Evolutionary conservation across 2,113 vertebrate species (phyloP).

Genomic region (Silurus asotus): DNA sequence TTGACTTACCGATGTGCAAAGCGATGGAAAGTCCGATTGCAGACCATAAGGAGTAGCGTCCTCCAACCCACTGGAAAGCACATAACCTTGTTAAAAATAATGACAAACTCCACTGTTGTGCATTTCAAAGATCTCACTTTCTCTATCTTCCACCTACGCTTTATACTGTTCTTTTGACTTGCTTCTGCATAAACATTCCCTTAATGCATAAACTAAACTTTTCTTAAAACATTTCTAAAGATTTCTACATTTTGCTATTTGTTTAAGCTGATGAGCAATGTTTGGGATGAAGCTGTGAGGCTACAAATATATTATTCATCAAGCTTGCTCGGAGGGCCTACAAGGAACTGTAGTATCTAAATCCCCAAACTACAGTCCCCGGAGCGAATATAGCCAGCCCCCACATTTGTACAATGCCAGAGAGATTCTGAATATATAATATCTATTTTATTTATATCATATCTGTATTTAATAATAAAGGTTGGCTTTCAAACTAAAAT

Average conservation of each 20-base stretch:
- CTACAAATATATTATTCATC: background rate
- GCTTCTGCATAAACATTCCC: background rate
- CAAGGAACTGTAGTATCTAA: background rate
- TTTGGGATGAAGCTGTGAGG: background rate
- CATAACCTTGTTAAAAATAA: background rate
- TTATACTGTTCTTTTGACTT: background rate
- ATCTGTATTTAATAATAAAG: too few relatives aligned
- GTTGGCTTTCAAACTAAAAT: too few relatives aligned
- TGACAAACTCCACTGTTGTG: background rate
- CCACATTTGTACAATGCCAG: too few relatives aligned
- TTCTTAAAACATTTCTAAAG: background rate
- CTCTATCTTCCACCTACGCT: background rate
- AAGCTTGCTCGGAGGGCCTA: background rate
- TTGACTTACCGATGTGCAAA: constrained; percentile 84
- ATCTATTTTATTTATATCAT: too few relatives aligned
- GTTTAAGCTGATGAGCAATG: background rate
- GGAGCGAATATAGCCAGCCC: too few relatives aligned
- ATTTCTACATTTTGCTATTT: background rate
- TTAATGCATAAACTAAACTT: background rate
- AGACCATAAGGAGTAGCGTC: constrained; percentile 96
- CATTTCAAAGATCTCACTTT: background rate
- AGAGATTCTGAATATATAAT: too few relatives aligned
- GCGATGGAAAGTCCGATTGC: constrained; percentile 98
- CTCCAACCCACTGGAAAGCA: constrained; percentile 89
- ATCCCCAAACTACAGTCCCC: too few relatives aligned